These are phyloP conservation scores for Bathynomus jamesi DNA, from an alignment of 1,140 invertebrate species.

Conservation along the genomic window DNA sequence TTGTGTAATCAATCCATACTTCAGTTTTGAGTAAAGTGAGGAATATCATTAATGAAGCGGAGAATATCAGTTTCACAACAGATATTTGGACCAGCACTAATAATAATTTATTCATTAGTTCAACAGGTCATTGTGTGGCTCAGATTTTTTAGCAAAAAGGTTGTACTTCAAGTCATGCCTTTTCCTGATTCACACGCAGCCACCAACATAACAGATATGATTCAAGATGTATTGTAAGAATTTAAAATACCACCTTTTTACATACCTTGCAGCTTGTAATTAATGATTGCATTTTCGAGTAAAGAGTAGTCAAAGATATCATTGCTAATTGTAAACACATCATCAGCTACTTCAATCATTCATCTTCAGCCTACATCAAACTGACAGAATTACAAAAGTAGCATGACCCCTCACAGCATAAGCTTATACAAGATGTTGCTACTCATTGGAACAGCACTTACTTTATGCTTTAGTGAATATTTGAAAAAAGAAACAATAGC, in stretches of 20 bases:
- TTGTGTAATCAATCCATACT: constrained; percentile 32
- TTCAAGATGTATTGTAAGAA: constrained; percentile 18
- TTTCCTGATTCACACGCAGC: constrained; percentile 25
- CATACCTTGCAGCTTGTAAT: constrained; percentile 14
- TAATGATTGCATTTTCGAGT: constrained; percentile 12
- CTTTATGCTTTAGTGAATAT: constrained; percentile 37
- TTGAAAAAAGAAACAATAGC: constrained; percentile 30
- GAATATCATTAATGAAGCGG: constrained; percentile 8
- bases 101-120: constrained; percentile 34
- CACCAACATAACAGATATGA: constrained; percentile 23
- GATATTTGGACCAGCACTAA: constrained; percentile 38
- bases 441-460: constrained; percentile 38
- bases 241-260: constrained; percentile 21
- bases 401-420: too few species aligned
- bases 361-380: too few species aligned
- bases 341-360: constrained; percentile 13
- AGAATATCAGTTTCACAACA: constrained; percentile 30
- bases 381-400: too few species aligned
- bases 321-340: constrained; percentile 1
- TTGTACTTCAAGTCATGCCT: constrained; percentile 23
- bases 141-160: constrained; percentile 29
- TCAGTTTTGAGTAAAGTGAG: constrained; percentile 13
- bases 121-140: constrained; percentile 37
- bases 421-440: too few species aligned
- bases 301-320: constrained; percentile 5